Conservation (phyloP, 1,140 invertebrate species). For the Papilio helenus region DNA sequence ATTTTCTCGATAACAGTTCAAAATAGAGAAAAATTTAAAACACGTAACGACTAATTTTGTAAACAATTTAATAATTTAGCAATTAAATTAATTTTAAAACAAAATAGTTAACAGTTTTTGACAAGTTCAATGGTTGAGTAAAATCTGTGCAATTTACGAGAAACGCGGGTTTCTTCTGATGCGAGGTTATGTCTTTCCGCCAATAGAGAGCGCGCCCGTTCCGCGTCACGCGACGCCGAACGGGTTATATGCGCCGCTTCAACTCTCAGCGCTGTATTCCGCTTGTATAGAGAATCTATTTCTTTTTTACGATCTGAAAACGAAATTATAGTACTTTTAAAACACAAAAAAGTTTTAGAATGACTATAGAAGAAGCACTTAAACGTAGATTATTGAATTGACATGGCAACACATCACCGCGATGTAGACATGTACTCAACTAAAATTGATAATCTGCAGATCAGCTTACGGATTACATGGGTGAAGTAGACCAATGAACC, state of each 20-base stretch:
- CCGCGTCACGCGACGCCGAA: conserved; percentile 59
- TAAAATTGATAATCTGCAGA: too few relatives aligned
- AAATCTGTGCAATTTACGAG: conserved; percentile 55
- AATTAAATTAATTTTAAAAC: background rate
- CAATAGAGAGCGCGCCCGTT: conserved; percentile 62
- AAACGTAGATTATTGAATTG: background rate
- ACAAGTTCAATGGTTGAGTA: conserved; percentile 54
- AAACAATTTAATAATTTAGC: background rate
- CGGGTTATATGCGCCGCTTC: conserved; percentile 65
- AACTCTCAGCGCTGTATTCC: conserved; percentile 63
- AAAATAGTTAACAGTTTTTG: conserved; percentile 48
- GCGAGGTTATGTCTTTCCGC: conserved; percentile 62
- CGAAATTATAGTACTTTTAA: background rate
- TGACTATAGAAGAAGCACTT: background rate
- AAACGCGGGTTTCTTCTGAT: conserved; percentile 57
- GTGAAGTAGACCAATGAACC: too few relatives aligned
- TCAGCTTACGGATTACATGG: too few relatives aligned
- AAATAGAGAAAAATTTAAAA: background rate
- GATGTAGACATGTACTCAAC: too few relatives aligned
- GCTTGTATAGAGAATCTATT: conserved; percentile 57
- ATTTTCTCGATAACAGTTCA: too few relatives aligned
- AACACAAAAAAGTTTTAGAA: background rate
- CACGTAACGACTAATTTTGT: background rate
- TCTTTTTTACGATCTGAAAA: conserved; percentile 62
- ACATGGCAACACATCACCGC: background rate